phyloP scores from a whole-genome alignment of 2,888 invertebrate species.

The Oxycera nigricornis region DNA sequence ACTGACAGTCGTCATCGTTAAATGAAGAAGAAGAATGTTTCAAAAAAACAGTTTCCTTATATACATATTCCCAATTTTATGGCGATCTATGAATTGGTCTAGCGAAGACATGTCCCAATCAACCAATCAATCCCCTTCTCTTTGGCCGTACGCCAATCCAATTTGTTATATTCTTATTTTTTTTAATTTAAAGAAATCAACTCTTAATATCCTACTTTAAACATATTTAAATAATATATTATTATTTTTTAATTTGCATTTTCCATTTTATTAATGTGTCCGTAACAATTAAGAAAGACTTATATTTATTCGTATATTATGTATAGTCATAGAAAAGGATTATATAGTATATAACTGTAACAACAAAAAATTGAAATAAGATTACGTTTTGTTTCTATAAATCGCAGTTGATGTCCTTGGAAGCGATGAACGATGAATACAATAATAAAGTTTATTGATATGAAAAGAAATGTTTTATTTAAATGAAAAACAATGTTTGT shows the following conservation, averaged over 20 bases:
- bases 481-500: not conserved
- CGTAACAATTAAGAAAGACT: conserved; percentile 31
- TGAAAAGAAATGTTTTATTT: no score
- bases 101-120: conserved; percentile 1
- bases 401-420: conserved; percentile 15
- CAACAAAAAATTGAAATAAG: conserved; percentile 24
- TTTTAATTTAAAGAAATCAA: not conserved
- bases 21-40: conserved; percentile 18
- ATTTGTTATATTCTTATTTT: not conserved
- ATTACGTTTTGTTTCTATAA: conserved; percentile 26
- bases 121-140: not conserved
- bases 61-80: conserved; percentile 17
- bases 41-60: conserved; percentile 22
- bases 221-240: conserved; percentile 29
- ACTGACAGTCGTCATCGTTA: conserved; percentile 1
- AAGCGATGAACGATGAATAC: conserved; percentile 31
- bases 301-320: conserved; percentile 38
- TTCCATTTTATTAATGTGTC: conserved; percentile 33
- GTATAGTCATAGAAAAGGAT: conserved; percentile 31
- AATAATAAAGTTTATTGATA: conserved; percentile 37
- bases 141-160: not conserved
- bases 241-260: conserved; percentile 36
- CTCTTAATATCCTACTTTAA: not conserved
- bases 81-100: not conserved
- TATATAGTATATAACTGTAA: conserved; percentile 35